Evolutionary conservation across 1,140 invertebrate species (phyloP).

Genomic region (Saccostrea cuccullata): DNA sequence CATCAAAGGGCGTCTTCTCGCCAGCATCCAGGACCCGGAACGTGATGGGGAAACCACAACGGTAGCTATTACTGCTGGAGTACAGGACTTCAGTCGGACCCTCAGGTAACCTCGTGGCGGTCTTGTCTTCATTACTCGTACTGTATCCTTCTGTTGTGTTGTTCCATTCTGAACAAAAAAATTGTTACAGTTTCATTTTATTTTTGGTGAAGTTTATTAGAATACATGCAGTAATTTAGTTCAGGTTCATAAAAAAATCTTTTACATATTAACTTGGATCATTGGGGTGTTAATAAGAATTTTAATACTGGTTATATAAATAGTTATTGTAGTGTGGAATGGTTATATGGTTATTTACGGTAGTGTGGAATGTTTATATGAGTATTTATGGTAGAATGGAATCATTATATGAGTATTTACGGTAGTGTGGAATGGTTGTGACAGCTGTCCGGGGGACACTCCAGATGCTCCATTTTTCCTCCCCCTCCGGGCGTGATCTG

Average conservation of each 20-base stretch:
- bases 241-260: too few relatives aligned
- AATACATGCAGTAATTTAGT: too few relatives aligned
- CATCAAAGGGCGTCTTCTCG: conserved; percentile 69
- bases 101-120: conserved; percentile 62
- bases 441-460: conserved; percentile 68
- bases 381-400: background rate
- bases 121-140: conserved; percentile 72
- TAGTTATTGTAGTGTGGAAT: conserved; percentile 51
- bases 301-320: conserved; percentile 56
- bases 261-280: too few relatives aligned
- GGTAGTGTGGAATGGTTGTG: conserved; percentile 72
- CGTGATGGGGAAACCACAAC: conserved; percentile 66
- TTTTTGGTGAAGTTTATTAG: too few relatives aligned
- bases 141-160: conserved; percentile 64
- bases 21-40: conserved; percentile 71
- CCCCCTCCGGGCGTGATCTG: conserved; percentile 64
- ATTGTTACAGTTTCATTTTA: background rate
- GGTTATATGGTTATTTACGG: background rate
- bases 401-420: conserved; percentile 56
- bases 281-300: too few relatives aligned
- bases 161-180: conserved; percentile 69
- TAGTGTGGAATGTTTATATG: background rate
- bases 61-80: conserved; percentile 64
- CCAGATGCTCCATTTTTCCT: conserved; percentile 70
- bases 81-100: conserved; percentile 67